Conservation (phyloP, 2,888 invertebrate species). For the Sesia apiformis region DNA sequence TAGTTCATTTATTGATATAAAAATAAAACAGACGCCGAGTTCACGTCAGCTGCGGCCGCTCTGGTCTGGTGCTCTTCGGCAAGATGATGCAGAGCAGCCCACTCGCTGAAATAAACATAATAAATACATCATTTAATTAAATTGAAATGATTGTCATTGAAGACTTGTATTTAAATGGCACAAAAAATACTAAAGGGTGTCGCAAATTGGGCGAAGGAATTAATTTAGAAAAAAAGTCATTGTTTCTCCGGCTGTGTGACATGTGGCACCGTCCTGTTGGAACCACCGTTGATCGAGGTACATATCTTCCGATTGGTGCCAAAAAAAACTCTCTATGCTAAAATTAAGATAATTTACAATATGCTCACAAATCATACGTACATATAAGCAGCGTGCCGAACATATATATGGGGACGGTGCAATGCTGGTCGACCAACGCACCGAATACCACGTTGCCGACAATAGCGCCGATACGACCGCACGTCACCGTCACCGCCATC, state of each 20-base stretch:
- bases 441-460: slow-evolving; percentile 76
- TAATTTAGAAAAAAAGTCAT: too few species aligned
- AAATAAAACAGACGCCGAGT: slow-evolving; percentile 23
- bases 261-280: too few species aligned
- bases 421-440: slow-evolving; percentile 71
- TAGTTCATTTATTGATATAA: slow-evolving; percentile 35
- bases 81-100: slow-evolving; percentile 70
- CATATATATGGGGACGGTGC: slow-evolving; percentile 74
- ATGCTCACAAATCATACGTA: slow-evolving; percentile 30
- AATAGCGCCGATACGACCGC: slow-evolving; percentile 74
- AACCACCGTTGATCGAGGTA: too few species aligned
- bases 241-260: too few species aligned
- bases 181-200: too few species aligned
- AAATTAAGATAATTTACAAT: neutral
- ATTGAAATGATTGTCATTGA: too few species aligned
- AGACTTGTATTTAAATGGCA: too few species aligned
- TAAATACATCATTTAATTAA: too few species aligned
- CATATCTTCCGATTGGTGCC: too few species aligned
- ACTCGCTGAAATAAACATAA: slow-evolving; percentile 56
- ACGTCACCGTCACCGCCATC: slow-evolving; percentile 75
- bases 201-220: too few species aligned
- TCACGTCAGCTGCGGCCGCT: slow-evolving; percentile 37
- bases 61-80: slow-evolving; percentile 68
- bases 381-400: slow-evolving; percentile 73
- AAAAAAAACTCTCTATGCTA: neutral